Evolutionary conservation across 1,140 invertebrate species (phyloP).

Genomic region (Arctopsyche grandis): DNA sequence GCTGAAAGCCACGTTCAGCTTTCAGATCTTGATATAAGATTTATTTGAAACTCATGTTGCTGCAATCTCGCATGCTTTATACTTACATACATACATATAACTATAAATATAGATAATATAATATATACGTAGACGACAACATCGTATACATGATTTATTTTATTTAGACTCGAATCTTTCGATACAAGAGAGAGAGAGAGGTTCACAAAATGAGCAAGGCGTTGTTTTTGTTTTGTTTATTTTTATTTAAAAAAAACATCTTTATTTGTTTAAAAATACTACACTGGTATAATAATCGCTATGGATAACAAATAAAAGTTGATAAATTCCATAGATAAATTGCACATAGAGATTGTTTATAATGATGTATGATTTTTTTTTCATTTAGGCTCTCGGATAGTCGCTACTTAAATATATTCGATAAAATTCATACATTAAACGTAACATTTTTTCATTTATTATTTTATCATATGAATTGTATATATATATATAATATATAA

Average conservation of each 20-base stretch:
- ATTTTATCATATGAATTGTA: not conserved
- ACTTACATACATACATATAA: not conserved
- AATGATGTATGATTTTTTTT: not conserved
- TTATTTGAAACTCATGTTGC: conserved; percentile 27
- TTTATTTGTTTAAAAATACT: conserved; percentile 27
- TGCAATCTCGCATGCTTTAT: conserved; percentile 5
- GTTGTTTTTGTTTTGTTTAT: not conserved
- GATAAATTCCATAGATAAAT: conserved; percentile 28
- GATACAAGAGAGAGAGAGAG: not conserved
- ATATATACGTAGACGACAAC: not conserved
- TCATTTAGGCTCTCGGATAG: conserved; percentile 10
- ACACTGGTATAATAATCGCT: conserved; percentile 6
- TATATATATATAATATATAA: too few species aligned
- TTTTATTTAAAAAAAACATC: conserved; percentile 6
- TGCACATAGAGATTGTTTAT: conserved; percentile 24
- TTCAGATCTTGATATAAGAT: conserved; percentile 31
- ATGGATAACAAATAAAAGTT: conserved; percentile 17
- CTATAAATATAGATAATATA: not conserved
- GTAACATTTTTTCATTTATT: conserved; percentile 19
- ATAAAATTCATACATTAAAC: conserved; percentile 20
- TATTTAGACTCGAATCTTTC: not conserved
- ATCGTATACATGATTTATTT: conserved; percentile 1
- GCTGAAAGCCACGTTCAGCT: conserved; percentile 22
- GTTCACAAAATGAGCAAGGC: not conserved
- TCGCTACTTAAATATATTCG: conserved; percentile 25